Conservation (phyloP, 2,797 vertebrate species). For the Steatocranus sp. region DNA sequence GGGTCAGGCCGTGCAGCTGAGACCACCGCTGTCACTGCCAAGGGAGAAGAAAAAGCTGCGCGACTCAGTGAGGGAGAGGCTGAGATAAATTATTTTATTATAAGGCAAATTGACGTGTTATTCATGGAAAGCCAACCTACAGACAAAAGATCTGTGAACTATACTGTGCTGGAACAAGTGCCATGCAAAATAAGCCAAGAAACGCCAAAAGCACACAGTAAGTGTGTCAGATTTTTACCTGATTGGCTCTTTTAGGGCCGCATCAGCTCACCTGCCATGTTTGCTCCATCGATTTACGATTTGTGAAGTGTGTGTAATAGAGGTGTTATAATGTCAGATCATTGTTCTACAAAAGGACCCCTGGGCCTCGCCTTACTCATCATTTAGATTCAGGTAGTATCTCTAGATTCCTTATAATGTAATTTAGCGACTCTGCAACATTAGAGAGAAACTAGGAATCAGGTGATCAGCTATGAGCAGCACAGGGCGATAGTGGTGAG, state of each 20-base stretch:
- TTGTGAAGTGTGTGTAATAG: background rate
- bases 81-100: fast-evolving
- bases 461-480: background rate
- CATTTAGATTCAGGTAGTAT: background rate
- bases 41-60: background rate
- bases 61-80: fast-evolving
- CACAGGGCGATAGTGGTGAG: background rate
- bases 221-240: fast-evolving
- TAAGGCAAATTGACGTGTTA: background rate
- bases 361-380: background rate
- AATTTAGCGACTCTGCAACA: background rate
- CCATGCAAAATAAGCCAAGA: background rate
- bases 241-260: fast-evolving
- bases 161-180: background rate
- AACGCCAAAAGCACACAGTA: background rate
- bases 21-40: background rate
- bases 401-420: background rate
- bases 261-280: background rate
- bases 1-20: background rate
- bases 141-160: background rate
- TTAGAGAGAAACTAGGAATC: background rate
- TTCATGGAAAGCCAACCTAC: fast-evolving
- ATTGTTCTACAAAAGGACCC: background rate
- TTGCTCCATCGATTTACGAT: background rate
- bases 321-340: too few species aligned